These are phyloP conservation scores for Salpingus planirostris DNA, from an alignment of 2,888 invertebrate genomes.

Conservation along the genomic window DNA sequence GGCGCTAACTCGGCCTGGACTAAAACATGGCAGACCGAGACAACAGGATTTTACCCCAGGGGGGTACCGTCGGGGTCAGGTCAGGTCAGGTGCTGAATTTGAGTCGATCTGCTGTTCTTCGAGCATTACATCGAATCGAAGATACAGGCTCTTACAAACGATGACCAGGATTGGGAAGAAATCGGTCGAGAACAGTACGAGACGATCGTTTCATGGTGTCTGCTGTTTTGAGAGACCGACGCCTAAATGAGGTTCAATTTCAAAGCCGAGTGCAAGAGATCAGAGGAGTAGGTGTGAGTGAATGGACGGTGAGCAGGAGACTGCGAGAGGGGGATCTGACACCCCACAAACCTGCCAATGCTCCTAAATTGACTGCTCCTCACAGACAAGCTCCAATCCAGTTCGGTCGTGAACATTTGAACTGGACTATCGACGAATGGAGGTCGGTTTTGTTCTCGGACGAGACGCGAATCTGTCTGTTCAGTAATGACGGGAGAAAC, in stretches of 20 bases:
- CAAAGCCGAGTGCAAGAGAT: slow-evolving; percentile 13
- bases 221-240: not conserved
- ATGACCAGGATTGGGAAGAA: slow-evolving; percentile 1
- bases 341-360: slow-evolving; percentile 13
- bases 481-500: slow-evolving; percentile 1
- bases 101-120: not conserved
- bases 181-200: not conserved
- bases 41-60: too few relatives aligned
- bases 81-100: too few relatives aligned
- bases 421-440: slow-evolving; percentile 15
- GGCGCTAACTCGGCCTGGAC: too few relatives aligned
- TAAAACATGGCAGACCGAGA: too few relatives aligned
- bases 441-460: slow-evolving; percentile 19
- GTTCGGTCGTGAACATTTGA: slow-evolving; percentile 18
- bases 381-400: slow-evolving; percentile 18
- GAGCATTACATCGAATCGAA: not conserved
- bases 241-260: slow-evolving; percentile 2
- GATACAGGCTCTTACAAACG: not conserved
- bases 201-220: slow-evolving; percentile 4
- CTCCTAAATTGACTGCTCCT: slow-evolving; percentile 17
- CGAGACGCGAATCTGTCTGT: slow-evolving; percentile 17
- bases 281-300: slow-evolving; percentile 18
- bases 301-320: slow-evolving; percentile 20
- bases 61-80: too few relatives aligned
- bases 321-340: slow-evolving; percentile 17